Conservation (phyloP, 2,888 invertebrate genomes). For the Leucophenga maculata region DNA sequence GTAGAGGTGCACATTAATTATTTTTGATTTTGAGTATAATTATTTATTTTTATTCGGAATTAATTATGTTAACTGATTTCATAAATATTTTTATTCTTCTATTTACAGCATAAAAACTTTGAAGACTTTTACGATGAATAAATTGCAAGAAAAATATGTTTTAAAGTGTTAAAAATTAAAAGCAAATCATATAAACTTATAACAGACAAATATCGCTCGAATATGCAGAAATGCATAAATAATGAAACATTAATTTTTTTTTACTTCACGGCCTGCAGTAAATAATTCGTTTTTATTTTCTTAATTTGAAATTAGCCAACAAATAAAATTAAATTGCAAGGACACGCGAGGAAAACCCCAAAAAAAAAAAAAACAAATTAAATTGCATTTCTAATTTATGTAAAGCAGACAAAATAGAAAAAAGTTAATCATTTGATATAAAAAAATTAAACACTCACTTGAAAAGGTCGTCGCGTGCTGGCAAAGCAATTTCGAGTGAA, state of each 20-base stretch:
- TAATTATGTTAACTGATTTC: too few relatives aligned
- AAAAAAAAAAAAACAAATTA: background rate
- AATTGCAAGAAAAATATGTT: too few relatives aligned
- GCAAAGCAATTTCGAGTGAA: background rate
- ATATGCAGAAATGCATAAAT: too few relatives aligned
- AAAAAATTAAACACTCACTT: slow-evolving; percentile 2
- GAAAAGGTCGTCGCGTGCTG: slow-evolving; percentile 6
- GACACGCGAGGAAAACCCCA: background rate
- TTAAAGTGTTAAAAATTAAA: too few relatives aligned
- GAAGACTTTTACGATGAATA: too few relatives aligned
- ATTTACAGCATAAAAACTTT: background rate
- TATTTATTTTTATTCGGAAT: too few relatives aligned
- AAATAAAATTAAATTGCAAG: slow-evolving; percentile 10
- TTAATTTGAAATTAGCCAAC: background rate
- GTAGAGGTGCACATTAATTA: too few relatives aligned
- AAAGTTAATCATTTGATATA: background rate
- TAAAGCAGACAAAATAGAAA: slow-evolving; percentile 2
- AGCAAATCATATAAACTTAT: background rate
- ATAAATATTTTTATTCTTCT: too few relatives aligned
- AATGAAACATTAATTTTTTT: too few relatives aligned
- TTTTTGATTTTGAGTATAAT: background rate
- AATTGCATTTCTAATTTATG: slow-evolving; percentile 25
- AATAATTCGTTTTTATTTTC: slow-evolving; percentile 26
- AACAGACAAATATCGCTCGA: too few relatives aligned
- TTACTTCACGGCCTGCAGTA: too few relatives aligned